Conservation (phyloP, 64 coral and sea anemone genomes). For the Stichodactyla mertensii region DNA sequence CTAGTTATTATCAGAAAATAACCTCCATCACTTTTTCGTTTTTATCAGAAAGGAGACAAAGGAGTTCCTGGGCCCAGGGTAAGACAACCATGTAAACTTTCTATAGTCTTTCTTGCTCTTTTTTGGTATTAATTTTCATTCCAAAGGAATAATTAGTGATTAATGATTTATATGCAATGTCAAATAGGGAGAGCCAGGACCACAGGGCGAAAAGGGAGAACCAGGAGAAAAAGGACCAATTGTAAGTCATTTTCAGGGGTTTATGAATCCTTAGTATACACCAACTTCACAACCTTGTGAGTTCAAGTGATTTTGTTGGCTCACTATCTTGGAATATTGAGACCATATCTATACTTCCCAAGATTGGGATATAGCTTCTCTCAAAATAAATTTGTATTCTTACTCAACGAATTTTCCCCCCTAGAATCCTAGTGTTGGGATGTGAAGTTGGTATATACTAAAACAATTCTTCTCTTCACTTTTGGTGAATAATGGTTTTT, state of each 20-base stretch:
- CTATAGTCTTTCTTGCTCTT: not conserved
- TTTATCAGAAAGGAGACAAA: constrained; percentile 5
- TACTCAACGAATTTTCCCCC: too few relatives aligned
- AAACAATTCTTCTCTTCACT: too few relatives aligned
- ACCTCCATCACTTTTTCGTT: not conserved
- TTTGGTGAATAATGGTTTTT: too few relatives aligned
- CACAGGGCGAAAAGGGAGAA: constrained; percentile 47
- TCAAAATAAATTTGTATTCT: too few relatives aligned
- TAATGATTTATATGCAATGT: not conserved
- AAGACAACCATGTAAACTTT: not conserved
- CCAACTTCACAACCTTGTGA: too few relatives aligned
- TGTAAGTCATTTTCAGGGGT: not conserved
- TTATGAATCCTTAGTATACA: too few relatives aligned
- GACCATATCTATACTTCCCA: too few relatives aligned
- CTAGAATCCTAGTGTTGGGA: too few relatives aligned
- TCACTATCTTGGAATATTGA: too few relatives aligned
- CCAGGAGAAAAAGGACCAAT: constrained; percentile 6
- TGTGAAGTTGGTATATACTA: too few relatives aligned
- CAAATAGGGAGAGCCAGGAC: constrained; percentile 27
- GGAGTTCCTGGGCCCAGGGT: constrained; percentile 18
- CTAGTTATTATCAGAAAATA: not conserved
- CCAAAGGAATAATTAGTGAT: not conserved
- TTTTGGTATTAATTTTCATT: not conserved
- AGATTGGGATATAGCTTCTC: too few relatives aligned
- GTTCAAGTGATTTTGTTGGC: too few relatives aligned